Base-by-base conservation (phyloP, 2,888 invertebrate species). In the Monochamus alternatus region DNA sequence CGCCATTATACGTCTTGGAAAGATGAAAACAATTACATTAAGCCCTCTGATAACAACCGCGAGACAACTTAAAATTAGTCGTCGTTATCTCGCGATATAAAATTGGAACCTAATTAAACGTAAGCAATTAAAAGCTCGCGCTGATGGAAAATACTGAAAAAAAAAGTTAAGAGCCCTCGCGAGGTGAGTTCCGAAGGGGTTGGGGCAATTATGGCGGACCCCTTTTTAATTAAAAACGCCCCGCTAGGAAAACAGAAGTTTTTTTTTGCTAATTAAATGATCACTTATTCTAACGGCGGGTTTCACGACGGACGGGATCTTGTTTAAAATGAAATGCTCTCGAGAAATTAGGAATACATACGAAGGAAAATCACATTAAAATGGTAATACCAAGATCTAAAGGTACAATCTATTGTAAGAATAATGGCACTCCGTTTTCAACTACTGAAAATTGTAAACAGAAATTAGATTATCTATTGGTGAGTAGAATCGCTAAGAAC, bases 211-310 rank as follows among this genome's bases (percentile, higher is more conserved):
- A 81, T 79, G 78, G 77, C 79, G 74, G 77, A 78, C 77, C 79
- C 80, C 82, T 76, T 77, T 84, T 84, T 82, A 80, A 80, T 80
- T 80, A 82, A 84, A 81, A 79, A 4, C 38, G 79, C 79, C 81
- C 38, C 82, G 81, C 79, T 81, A 83, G 83, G 84, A 84, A 84
- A 84, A 83, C 81, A 84, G 80, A 81, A 79, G 82, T 80, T 79
- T 80, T 52, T 52, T 83, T 83, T 83, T 83, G 81, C 83, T 83
- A 84, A 84, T 84, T 84, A 83, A 83, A 81, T 80, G 81, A 82
- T 81, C 80, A 81, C 81, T 83, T 83, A 83, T 84, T 83, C 84
- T 76, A 78, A 76, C 73, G 78, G 78, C 81, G 78, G 78, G 77
- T 75, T 77, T 73, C 22, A 22, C 22, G 83, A 79, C 81, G 80